Evolutionary conservation across 2,797 vertebrate species (phyloP), one percentile per base, ranked within the genome.

Genomic region (Antennarius maculatus): DNA sequence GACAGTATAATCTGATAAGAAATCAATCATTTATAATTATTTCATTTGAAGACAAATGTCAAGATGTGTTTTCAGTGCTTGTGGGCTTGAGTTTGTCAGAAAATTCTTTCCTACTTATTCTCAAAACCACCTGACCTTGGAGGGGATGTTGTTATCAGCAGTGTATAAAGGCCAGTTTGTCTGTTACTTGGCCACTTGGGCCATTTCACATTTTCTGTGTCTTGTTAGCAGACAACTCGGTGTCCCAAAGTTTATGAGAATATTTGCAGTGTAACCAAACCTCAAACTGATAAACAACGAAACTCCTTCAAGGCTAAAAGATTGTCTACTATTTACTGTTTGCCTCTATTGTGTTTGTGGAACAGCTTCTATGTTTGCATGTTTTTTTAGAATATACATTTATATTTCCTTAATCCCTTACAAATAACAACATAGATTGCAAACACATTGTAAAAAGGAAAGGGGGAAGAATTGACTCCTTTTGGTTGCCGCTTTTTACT

Each of bases 11-110:
- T 39, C 10, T 34, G 3, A 34, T 34, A 34, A 34, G 31, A 34
- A 34, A 5, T 39, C 37, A 39, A 39, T 39, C 2, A 42, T 4
- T 42, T 42, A 1, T 14, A 42, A 15, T 15, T 18, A 15, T 31
- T 41, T 29, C 42, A 54, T 53, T 49, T 58, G 37, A 69, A 55
- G 31, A 66, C 48, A 69, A 61, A 75, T 68, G 12, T 56, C 61
- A 28, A 7, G 64, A 71, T 58, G 53, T 39, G 64, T 34, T 69
- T 66, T 53, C 9, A 52, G 16, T 41, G 15, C 27, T 51, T 80
- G 46, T 60, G 55, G 54, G 47, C 45, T 54, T 65, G 49, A 34
- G 15, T 54, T 62, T 79, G 34, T 54, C 69, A 56, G 28, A 63
- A 66, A 54, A 42, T 41, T 11, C 47, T 66, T 42, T 12, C 31